Base-by-base conservation (phyloP, 2,888 invertebrate species). In the Catocala nupta region DNA sequence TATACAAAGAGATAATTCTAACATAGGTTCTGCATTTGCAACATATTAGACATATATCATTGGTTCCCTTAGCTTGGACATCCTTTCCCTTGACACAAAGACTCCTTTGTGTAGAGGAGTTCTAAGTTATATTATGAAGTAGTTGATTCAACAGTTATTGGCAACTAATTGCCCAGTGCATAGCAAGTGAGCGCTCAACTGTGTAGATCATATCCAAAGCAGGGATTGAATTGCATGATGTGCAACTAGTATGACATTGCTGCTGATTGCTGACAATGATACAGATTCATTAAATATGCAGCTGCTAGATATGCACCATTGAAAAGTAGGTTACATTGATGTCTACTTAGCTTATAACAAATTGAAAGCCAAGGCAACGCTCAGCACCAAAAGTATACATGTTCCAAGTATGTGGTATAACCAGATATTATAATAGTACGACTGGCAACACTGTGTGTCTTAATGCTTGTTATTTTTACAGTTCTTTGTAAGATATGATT, bases 151-250 rank as follows among this genome's bases (percentile, higher is more conserved):
- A 48, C 63, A 65, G 54, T 59, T 65, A 71, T 74, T 68, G 57
- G 67, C 44, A 49, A 64, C 59, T 67, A 67, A 74, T 60, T 69
- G 63, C 51, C 25, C 34, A 53, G 36, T 7, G 36, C 78, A 82
- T 83, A 73, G 75, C 74, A 50, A 67, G 72, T 70, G 73, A 59
- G 72, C 77, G 72, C 64, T 81, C 77, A 75, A 77, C 76, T 79
- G 77, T 73, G 70, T 63, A 70, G 66, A 77, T 75, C 74, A 73
- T 77, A 71, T 72, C 63, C 66, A 75, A 67, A 68, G 70, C 60
- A 69, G 68, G 67, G 65, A 73, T 75, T 67, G 57, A 73, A 63
- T 70, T 73, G 75, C 75, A 71, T 67, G 65, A 63, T 70, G 69
- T 73, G 67, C 70, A 69, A 71, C 55, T 71, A 43, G 69, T 63